phyloP scores from a whole-genome alignment of 1,140 invertebrate genomes.

The Eurytemora carolleeae region DNA sequence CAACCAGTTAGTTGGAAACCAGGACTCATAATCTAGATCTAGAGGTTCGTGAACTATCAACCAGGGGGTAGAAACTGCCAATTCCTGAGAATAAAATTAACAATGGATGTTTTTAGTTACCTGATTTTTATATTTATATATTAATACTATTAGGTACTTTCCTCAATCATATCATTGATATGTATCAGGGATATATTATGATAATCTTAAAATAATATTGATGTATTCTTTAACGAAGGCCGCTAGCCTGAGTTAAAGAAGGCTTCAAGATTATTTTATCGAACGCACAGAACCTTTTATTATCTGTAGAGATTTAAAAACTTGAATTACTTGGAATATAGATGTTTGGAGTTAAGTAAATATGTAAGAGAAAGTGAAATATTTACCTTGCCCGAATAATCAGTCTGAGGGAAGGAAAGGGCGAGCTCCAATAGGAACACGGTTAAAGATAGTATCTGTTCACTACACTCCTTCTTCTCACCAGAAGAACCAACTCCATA shows the following conservation, averaged over 20 bases:
- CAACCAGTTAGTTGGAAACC: conserved; percentile 11
- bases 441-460: conserved; percentile 60
- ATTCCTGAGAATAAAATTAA: conserved; percentile 1
- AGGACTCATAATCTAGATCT: conserved; percentile 10
- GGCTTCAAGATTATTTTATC: too few species aligned
- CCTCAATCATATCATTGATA: neutral
- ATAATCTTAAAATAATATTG: neutral
- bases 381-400: conserved; percentile 2
- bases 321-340: too few species aligned
- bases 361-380: too few species aligned
- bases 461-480: conserved; percentile 48
- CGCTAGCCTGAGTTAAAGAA: neutral
- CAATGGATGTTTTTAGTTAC: neutral
- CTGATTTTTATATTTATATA: neutral
- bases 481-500: conserved; percentile 52
- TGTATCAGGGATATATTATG: neutral
- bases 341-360: too few species aligned
- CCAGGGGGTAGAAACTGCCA: conserved; percentile 7
- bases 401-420: conserved; percentile 31
- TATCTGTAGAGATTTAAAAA: too few species aligned
- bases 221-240: too few species aligned
- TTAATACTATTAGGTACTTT: neutral
- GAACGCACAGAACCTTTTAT: too few species aligned
- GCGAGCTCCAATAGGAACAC: conserved; percentile 70
- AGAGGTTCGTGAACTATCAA: conserved; percentile 6